Conservation (phyloP, 2,888 invertebrate species). For the Brachyopa scutellaris region DNA sequence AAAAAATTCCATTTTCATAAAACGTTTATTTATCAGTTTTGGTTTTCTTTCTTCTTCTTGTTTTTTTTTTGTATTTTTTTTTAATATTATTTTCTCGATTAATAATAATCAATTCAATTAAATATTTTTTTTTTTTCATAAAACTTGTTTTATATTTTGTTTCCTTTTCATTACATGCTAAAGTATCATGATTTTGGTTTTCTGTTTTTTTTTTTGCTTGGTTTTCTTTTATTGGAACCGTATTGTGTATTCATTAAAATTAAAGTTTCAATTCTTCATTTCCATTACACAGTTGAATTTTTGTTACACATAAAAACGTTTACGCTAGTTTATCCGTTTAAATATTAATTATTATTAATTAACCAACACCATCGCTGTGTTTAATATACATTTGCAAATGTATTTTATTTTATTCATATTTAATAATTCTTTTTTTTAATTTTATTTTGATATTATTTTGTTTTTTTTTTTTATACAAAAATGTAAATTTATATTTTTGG, state of each 20-base stretch:
- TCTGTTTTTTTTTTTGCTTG: slow-evolving; percentile 11
- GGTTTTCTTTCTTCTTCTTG: slow-evolving; percentile 14
- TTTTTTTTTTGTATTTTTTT: slow-evolving; percentile 28
- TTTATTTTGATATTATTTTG: slow-evolving; percentile 51
- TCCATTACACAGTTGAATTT: slow-evolving; percentile 23
- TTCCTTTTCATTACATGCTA: slow-evolving; percentile 25
- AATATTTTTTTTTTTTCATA: slow-evolving; percentile 53
- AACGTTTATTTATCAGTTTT: slow-evolving; percentile 68
- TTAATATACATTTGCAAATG: slow-evolving; percentile 34
- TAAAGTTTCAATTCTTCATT: slow-evolving; percentile 29
- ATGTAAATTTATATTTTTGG: slow-evolving; percentile 65
- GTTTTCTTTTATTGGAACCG: slow-evolving; percentile 32
- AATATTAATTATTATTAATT: slow-evolving; percentile 54
- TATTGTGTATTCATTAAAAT: slow-evolving; percentile 51
- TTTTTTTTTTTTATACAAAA: slow-evolving; percentile 67
- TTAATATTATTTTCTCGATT: slow-evolving; percentile 55
- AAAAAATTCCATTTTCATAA: slow-evolving; percentile 68
- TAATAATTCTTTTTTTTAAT: background rate
- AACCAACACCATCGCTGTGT: slow-evolving; percentile 68
- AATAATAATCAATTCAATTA: slow-evolving; percentile 65
- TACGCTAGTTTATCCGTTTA: slow-evolving; percentile 65
- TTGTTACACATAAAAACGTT: slow-evolving; percentile 54
- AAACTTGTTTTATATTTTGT: slow-evolving; percentile 42
- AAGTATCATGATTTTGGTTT: slow-evolving; percentile 34
- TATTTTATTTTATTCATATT: slow-evolving; percentile 14